These are phyloP conservation scores for Tolypeutes matacus DNA, from an alignment of 2,797 vertebrate species.

Conservation along the genomic window DNA sequence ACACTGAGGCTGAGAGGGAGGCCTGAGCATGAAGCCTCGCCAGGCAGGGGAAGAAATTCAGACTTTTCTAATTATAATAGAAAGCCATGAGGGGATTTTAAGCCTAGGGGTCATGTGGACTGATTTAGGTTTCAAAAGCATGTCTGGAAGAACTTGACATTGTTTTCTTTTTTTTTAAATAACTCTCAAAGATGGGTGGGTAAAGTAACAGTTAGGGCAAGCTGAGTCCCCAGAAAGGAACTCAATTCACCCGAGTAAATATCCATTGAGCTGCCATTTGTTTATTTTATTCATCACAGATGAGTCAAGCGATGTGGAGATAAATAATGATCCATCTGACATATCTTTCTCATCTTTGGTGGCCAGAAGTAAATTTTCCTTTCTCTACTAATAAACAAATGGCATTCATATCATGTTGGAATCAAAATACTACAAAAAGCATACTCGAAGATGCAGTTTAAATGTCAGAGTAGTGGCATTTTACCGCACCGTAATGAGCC, in stretches of 20 bases:
- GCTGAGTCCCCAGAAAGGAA: not conserved
- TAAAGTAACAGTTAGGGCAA: too few relatives aligned
- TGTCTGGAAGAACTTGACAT: too few relatives aligned
- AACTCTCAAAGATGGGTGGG: too few relatives aligned
- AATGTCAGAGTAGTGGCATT: constrained; percentile 49
- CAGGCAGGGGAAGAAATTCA: too few relatives aligned
- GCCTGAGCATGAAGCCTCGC: too few relatives aligned
- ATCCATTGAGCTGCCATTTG: not conserved
- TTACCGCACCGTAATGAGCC: not conserved
- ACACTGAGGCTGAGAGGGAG: too few relatives aligned
- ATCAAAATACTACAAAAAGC: not conserved
- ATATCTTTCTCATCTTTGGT: not conserved
- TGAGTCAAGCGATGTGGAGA: not conserved
- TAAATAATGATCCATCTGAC: not conserved
- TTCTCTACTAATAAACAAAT: not conserved
- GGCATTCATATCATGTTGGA: not conserved
- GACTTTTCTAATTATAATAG: too few relatives aligned
- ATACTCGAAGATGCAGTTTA: not conserved
- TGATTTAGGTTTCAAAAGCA: too few relatives aligned
- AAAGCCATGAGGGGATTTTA: too few relatives aligned
- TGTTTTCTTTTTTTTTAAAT: too few relatives aligned
- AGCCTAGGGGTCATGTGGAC: too few relatives aligned
- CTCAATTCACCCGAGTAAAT: not conserved
- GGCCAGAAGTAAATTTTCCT: not conserved
- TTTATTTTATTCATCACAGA: not conserved